These are phyloP conservation scores for Diachasmimorpha longicaudata DNA, from an alignment of 1,140 invertebrate species.

Conservation along the genomic window DNA sequence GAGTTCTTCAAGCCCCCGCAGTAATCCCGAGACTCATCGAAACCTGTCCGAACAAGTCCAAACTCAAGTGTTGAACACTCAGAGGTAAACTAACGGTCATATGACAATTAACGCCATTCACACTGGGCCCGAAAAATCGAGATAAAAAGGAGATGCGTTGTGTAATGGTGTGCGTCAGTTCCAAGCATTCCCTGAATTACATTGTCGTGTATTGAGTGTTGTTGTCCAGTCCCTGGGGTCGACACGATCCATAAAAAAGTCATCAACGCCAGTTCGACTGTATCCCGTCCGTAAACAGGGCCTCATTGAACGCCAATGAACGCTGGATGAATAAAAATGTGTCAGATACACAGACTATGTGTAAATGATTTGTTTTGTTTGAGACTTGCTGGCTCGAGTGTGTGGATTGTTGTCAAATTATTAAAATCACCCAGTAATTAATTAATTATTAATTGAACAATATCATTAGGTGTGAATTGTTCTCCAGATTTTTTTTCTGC, in stretches of 20 bases:
- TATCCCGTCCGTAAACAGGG: not conserved
- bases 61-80: not conserved
- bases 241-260: not conserved
- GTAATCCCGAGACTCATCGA: not conserved
- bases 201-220: not conserved
- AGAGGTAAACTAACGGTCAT: not conserved
- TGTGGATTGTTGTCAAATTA: not conserved
- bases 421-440: not conserved
- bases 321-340: not conserved
- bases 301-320: not conserved
- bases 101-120: not conserved
- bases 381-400: not conserved
- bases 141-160: not conserved
- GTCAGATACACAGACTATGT: constrained; percentile 2
- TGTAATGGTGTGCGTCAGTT: not conserved
- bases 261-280: not conserved
- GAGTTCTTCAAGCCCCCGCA: not conserved
- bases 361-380: constrained; percentile 1
- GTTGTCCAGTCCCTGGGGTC: not conserved
- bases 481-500: not conserved
- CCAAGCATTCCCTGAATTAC: not conserved
- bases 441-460: not conserved
- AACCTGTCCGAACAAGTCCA: not conserved
- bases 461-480: not conserved
- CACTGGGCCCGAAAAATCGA: not conserved